phyloP scores from a whole-genome alignment of 2,797 vertebrate genomes.

The Ara ararauna region DNA sequence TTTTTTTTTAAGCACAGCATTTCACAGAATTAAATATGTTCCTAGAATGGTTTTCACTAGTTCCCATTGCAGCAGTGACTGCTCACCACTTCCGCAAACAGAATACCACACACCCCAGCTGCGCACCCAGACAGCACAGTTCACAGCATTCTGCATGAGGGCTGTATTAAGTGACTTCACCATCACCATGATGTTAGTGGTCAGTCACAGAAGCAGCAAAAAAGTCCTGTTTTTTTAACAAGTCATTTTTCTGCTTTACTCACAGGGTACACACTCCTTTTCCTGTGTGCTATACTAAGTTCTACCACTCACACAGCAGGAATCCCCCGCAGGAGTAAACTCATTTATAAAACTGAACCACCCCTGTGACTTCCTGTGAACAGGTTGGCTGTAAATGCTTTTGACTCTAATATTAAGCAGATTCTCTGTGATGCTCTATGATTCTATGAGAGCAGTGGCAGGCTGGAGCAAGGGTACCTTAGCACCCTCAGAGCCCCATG shows the following conservation, averaged over 20 bases:
- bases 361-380: background rate
- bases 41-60: background rate
- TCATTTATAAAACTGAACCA: background rate
- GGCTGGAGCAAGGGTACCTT: fast-evolving
- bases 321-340: background rate
- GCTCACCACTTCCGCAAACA: background rate
- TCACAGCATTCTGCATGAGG: fast-evolving
- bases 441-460: too few relatives aligned
- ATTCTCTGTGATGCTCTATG: background rate
- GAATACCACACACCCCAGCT: background rate
- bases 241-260: background rate
- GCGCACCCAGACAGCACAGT: background rate
- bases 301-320: background rate
- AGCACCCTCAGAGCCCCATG: background rate
- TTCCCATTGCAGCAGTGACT: background rate
- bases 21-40: background rate
- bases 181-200: background rate
- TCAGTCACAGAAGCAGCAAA: background rate
- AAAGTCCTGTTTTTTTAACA: background rate
- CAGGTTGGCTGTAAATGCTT: fast-evolving
- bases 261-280: background rate
- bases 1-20: background rate
- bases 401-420: too few relatives aligned
- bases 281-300: fast-evolving
- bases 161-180: background rate